Conservation (phyloP, 2,888 invertebrate species). For the Hypsopygia costalis region DNA sequence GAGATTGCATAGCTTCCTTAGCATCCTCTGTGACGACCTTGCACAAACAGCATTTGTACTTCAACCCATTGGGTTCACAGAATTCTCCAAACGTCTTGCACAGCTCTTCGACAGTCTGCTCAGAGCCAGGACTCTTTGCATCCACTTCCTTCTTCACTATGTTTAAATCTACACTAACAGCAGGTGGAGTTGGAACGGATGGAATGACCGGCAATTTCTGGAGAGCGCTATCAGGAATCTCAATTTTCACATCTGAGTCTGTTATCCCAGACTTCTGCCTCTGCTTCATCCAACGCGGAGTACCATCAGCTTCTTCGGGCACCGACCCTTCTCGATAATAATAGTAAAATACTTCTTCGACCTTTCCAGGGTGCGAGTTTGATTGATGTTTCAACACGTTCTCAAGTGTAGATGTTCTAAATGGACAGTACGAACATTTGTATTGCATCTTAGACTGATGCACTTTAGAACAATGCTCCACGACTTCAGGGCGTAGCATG, state of each 20-base stretch:
- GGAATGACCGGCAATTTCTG: constrained; percentile 16
- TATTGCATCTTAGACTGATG: constrained; percentile 86
- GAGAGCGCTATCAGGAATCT: constrained; percentile 22
- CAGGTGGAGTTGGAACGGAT: constrained; percentile 7
- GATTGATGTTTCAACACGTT: constrained; percentile 82
- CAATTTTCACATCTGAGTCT: constrained; percentile 41
- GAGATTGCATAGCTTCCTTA: constrained; percentile 82
- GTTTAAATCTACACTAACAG: constrained; percentile 39
- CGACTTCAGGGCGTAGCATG: constrained; percentile 80
- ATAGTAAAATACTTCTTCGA: constrained; percentile 63
- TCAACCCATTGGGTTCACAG: constrained; percentile 75
- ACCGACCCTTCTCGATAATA: constrained; percentile 74
- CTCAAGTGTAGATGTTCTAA: constrained; percentile 70
- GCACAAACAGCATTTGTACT: constrained; percentile 83
- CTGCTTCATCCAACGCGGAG: constrained; percentile 56
- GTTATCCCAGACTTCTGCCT: constrained; percentile 29
- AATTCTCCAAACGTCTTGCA: constrained; percentile 50
- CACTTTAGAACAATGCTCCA: constrained; percentile 75
- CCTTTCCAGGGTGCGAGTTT: constrained; percentile 74
- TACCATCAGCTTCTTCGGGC: constrained; percentile 48
- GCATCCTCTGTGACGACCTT: constrained; percentile 77
- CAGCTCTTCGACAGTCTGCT: constrained; percentile 41
- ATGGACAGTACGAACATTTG: constrained; percentile 85
- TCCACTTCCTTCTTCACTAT: constrained; percentile 56
- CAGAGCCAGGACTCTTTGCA: constrained; percentile 21